Evolutionary conservation across 2,888 invertebrate genomes (phyloP).

Genomic region (Meteorus colon): DNA sequence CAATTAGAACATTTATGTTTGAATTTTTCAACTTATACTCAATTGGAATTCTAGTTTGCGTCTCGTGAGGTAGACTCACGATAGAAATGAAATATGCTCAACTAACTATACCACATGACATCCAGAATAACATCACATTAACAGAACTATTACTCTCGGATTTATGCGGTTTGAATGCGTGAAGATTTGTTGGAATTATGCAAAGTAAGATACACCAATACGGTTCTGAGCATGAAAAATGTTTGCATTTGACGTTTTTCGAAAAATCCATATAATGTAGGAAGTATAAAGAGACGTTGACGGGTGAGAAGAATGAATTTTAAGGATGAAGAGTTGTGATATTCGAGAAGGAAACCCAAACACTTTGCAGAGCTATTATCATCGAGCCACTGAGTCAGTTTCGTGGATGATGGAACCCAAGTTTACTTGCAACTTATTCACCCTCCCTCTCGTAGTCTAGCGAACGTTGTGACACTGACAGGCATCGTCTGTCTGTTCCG

Average conservation of each 20-base stretch:
- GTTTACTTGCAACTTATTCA: conserved; percentile 35
- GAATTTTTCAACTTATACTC: no score
- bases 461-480: conserved; percentile 35
- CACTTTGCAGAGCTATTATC: conserved; percentile 43
- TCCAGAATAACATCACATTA: no score
- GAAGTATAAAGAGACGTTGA: conserved; percentile 2
- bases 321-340: conserved; percentile 14
- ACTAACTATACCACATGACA: no score
- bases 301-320: neutral
- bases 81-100: no score
- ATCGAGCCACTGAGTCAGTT: conserved; percentile 36
- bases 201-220: neutral
- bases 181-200: conserved; percentile 16
- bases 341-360: conserved; percentile 45
- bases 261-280: neutral
- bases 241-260: conserved; percentile 27
- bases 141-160: neutral
- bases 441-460: neutral
- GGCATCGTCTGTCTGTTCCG: conserved; percentile 36
- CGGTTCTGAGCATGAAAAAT: conserved; percentile 18
- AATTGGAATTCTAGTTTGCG: no score
- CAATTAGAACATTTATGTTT: no score
- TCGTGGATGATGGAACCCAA: conserved; percentile 39
- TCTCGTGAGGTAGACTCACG: no score
- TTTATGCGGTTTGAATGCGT: neutral